These are phyloP conservation scores for Chesias legatella DNA, from an alignment of 2,888 invertebrate species.

Conservation along the genomic window DNA sequence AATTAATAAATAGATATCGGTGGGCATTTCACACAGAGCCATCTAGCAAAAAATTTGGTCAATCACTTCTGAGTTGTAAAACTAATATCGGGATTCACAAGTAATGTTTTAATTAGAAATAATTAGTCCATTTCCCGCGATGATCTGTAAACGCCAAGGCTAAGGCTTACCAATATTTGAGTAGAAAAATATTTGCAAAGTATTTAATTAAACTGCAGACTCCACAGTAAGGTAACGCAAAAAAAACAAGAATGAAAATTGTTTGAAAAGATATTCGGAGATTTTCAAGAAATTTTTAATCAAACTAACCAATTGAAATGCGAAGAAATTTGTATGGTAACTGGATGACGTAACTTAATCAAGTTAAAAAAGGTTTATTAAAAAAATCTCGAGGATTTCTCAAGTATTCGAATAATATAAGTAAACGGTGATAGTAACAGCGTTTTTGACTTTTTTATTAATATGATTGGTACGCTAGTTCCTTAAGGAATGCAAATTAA, in stretches of 20 bases:
- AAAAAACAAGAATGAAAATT: conserved; percentile 22
- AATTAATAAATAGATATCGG: too few relatives aligned
- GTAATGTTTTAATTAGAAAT: too few relatives aligned
- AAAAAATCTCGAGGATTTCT: conserved; percentile 35
- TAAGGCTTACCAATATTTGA: conserved; percentile 8
- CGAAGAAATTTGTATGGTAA: conserved; percentile 32
- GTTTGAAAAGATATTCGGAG: conserved; percentile 23
- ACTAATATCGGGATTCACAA: too few relatives aligned
- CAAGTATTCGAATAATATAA: conserved; percentile 28
- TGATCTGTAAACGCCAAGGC: background rate
- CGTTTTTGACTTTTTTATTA: too few relatives aligned
- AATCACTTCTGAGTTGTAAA: too few relatives aligned
- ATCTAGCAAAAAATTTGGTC: too few relatives aligned
- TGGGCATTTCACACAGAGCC: too few relatives aligned
- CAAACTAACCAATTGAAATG: conserved; percentile 31
- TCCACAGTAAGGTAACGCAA: conserved; percentile 10
- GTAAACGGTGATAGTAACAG: conserved; percentile 17
- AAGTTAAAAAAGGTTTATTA: conserved; percentile 39
- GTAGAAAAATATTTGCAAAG: conserved; percentile 10
- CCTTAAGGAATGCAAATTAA: too few relatives aligned
- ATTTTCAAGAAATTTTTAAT: conserved; percentile 33
- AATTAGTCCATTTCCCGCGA: too few relatives aligned
- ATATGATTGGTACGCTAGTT: too few relatives aligned
- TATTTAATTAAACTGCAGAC: conserved; percentile 19
- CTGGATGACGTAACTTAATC: conserved; percentile 30